A percentile compares a stretch with the other conserved stretches of the same genome.
Evolutionary conservation across 2,797 vertebrate species (phyloP).

Genomic region (Xyrichtys novacula): DNA sequence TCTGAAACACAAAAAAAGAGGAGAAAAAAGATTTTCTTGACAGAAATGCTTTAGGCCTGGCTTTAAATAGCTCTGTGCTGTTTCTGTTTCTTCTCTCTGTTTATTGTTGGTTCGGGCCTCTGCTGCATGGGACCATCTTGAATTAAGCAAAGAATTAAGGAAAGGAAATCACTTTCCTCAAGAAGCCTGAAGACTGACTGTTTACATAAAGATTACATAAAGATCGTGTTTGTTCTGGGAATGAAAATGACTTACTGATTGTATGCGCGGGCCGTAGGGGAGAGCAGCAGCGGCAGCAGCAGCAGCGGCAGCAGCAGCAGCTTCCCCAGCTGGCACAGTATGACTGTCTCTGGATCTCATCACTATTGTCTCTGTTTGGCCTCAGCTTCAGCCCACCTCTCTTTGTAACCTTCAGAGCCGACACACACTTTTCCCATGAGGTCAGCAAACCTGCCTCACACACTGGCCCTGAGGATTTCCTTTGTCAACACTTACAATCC

Average conservation of each 20-base stretch:
- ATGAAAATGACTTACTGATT: slow-evolving; percentile 65
- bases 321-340: slow-evolving; percentile 33
- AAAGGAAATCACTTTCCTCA: slow-evolving; percentile 36
- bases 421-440: slow-evolving; percentile 1
- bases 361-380: slow-evolving; percentile 32
- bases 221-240: slow-evolving; percentile 61
- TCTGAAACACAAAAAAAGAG: slow-evolving; percentile 47
- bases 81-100: slow-evolving; percentile 45
- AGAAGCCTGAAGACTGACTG: slow-evolving; percentile 57
- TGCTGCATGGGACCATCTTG: slow-evolving; percentile 28
- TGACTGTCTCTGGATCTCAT: slow-evolving; percentile 58
- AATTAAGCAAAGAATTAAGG: slow-evolving; percentile 45
- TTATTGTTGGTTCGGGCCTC: slow-evolving; percentile 53
- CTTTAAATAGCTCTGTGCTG: slow-evolving; percentile 73
- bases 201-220: slow-evolving; percentile 66
- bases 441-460: slow-evolving; percentile 19
- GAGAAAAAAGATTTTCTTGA: slow-evolving; percentile 65
- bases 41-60: slow-evolving; percentile 72
- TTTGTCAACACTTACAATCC: background rate
- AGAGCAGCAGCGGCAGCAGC: slow-evolving; percentile 21
- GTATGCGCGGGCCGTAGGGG: slow-evolving; percentile 31
- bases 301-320: too few relatives aligned
- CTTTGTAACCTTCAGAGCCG: background rate
- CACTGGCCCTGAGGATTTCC: slow-evolving; percentile 11
- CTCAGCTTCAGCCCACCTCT: slow-evolving; percentile 28